Evolutionary conservation across 2,113 vertebrate species (phyloP).

Genomic region (Podarcis cretensis): DNA sequence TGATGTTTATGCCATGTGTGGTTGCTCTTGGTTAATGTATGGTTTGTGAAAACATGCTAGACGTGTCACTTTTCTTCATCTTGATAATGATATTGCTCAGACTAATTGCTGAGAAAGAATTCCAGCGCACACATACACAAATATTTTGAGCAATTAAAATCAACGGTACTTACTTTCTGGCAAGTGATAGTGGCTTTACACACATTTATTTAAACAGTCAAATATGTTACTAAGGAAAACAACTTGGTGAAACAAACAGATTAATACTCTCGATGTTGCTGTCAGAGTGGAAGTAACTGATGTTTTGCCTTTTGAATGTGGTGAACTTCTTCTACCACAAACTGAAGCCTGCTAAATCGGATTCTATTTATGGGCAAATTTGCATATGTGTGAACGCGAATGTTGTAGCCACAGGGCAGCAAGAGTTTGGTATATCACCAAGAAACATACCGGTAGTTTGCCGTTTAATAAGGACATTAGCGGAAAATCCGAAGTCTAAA

Average conservation of each 20-base stretch:
- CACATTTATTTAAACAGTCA: neutral
- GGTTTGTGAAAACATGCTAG: neutral
- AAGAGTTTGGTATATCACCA: neutral
- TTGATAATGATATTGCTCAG: neutral
- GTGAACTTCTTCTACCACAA: neutral
- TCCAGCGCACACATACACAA: neutral
- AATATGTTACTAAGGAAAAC: neutral
- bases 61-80: neutral
- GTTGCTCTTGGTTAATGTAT: neutral
- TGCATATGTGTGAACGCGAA: neutral
- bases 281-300: constrained; percentile 28
- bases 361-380: neutral
- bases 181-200: neutral
- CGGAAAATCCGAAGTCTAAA: neutral
- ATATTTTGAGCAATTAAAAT: neutral
- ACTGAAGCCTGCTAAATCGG: constrained; percentile 10
- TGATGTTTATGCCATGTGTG: neutral
- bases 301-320: constrained; percentile 36
- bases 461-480: neutral
- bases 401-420: neutral
- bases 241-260: neutral
- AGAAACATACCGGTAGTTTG: neutral
- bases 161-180: neutral
- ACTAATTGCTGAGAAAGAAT: neutral
- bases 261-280: constrained; percentile 16